Conservation (phyloP, 2,797 vertebrate species). For the Enteromius fasciolatus region DNA sequence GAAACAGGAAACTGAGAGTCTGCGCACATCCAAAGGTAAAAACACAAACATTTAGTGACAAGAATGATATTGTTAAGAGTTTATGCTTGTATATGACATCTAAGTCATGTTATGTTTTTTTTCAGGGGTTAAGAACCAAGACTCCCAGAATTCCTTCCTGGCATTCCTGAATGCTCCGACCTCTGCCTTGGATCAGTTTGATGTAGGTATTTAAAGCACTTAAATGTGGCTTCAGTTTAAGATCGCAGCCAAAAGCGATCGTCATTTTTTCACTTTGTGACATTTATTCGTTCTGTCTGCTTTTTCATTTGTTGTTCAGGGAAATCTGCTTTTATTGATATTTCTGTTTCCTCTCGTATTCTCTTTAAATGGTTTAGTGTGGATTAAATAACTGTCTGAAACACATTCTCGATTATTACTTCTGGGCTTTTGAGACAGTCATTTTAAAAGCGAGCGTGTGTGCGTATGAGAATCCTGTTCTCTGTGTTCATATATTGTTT, state of each 20-base stretch:
- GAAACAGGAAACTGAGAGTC: conserved; percentile 92
- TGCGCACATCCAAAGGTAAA: conserved; percentile 92
- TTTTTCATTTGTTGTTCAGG: conserved; percentile 3
- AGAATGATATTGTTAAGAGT: neutral
- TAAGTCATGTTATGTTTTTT: conserved; percentile 52
- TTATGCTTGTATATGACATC: neutral
- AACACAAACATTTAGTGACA: neutral
- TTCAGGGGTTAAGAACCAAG: conserved; percentile 96
- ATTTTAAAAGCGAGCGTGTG: neutral
- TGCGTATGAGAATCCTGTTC: neutral
- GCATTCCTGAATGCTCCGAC: conserved; percentile 97
- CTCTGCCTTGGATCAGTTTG: conserved; percentile 94
- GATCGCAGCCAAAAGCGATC: neutral
- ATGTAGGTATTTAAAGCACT: conserved; percentile 82
- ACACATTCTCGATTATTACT: neutral
- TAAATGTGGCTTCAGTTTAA: neutral
- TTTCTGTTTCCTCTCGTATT: neutral
- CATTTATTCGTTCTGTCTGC: neutral
- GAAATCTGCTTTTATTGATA: neutral
- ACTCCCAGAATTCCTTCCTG: conserved; percentile 98
- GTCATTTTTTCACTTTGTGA: neutral
- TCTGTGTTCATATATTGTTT: neutral
- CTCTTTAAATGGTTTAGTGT: neutral
- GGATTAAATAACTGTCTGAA: conserved; percentile 1
- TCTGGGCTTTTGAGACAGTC: neutral